Base-by-base conservation (phyloP, 2,797 vertebrate species). In the Sebastes melanostomus region DNA sequence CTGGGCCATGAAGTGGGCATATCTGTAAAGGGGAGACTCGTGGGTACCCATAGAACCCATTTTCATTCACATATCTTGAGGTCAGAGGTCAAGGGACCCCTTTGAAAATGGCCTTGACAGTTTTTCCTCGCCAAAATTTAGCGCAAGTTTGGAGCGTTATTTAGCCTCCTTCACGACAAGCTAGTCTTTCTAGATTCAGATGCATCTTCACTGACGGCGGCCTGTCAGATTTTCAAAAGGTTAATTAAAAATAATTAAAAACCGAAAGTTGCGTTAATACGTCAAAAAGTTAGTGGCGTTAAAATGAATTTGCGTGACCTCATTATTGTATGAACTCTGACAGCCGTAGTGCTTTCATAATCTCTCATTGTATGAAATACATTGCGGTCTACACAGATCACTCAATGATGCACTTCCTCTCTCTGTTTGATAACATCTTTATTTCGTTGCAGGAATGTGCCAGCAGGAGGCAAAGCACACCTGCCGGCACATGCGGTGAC, bases 401-500 rank as follows among this genome's bases (percentile, higher is more conserved):
- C 54, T 85, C 29, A 61, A 22, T 78, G 27, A 67, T 66, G 50
- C 56, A 50, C 75, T 80, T 71, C 29, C 72, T 22, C 66, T 22
- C 66, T 80, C 52, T 54, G 55, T 85, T 78, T 86, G 72, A 87
- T 66, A 82, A 62, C 77, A 60, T 84, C 66, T 80, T 72, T 61
- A 82, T 83, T 88, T 83, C 80, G 46, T 77, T 77, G 71, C 75
- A 77, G 86, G 34, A 88, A 74, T n/a, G 36, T 36, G n/a, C 32
- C 86, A 80, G 86, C 81, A 71, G 86, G 89, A 80, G 75, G 77
- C 30, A 75, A 58, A 50, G 83, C 71, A 63, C 78, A 84, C 91
- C 86, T 88, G 88, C 86, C 27, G 63, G 79, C 72, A 75, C 78
- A 79, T 71, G 81, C 12, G 30, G 81, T 36, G 81, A 84, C 46